phyloP scores from a whole-genome alignment of 2,888 invertebrate genomes.

The Cryptophagus acutangulus region DNA sequence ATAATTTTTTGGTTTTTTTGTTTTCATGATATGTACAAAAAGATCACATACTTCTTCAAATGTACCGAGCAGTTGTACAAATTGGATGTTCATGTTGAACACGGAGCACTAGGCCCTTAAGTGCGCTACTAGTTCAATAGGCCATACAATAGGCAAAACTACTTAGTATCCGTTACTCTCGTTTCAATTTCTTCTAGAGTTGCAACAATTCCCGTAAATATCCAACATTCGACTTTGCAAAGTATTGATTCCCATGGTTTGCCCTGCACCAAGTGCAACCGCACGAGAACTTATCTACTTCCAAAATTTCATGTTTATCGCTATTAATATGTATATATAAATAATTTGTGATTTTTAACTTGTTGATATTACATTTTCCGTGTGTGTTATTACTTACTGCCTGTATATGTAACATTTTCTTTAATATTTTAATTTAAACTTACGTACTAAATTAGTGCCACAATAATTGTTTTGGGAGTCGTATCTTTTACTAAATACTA shows the following conservation, averaged over 20 bases:
- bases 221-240: background rate
- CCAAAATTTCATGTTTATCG: too few species aligned
- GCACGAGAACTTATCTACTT: background rate
- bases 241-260: too few species aligned
- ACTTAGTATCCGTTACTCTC: background rate
- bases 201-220: background rate
- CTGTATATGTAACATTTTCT: constrained; percentile 10
- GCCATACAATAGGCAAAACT: too few species aligned
- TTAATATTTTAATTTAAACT: constrained; percentile 1
- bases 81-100: too few species aligned
- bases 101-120: constrained; percentile 39
- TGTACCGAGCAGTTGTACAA: constrained; percentile 5
- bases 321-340: too few species aligned
- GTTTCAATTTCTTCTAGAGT: background rate
- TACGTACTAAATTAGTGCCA: constrained; percentile 35
- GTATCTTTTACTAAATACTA: constrained; percentile 18
- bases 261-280: background rate
- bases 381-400: constrained; percentile 13
- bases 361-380: constrained; percentile 12
- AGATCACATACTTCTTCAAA: constrained; percentile 38
- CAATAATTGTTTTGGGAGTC: constrained; percentile 43
- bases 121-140: too few species aligned
- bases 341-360: too few species aligned
- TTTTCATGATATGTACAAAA: constrained; percentile 40
- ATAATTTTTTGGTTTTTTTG: too few species aligned